Conservation (phyloP, 37 sponge, comb jelly and placozoan genomes). For the Cliona cf. orientalis region DNA sequence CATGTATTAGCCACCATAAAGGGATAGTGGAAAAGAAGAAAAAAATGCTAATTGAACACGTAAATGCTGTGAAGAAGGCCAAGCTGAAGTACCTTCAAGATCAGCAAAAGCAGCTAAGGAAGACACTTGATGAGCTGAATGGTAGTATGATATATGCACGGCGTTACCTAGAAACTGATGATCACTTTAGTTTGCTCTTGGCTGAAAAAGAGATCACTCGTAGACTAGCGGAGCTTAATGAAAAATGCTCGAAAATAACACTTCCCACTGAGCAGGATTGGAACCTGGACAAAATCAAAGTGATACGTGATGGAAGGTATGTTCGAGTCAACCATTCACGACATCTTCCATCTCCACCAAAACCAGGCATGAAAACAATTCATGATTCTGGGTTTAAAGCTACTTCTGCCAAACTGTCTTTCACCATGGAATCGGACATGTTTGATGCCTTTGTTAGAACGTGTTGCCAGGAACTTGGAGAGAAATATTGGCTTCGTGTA, state of each 20-base stretch:
- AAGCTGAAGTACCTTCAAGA: slow-evolving; percentile 47
- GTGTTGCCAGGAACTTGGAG: slow-evolving; percentile 50
- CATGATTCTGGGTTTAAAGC: slow-evolving; percentile 34
- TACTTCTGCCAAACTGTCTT: slow-evolving; percentile 16
- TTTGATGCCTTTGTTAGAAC: slow-evolving; percentile 30
- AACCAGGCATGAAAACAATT: slow-evolving; percentile 25
- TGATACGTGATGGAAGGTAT: slow-evolving; percentile 46
- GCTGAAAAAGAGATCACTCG: slow-evolving; percentile 43
- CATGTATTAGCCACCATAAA: slow-evolving; percentile 25
- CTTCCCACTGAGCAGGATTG: slow-evolving; percentile 48
- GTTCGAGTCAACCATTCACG: slow-evolving; percentile 18
- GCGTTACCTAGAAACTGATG: slow-evolving; percentile 36
- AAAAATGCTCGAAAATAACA: slow-evolving; percentile 47
- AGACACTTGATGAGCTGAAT: slow-evolving; percentile 29
- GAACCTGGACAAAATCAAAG: slow-evolving; percentile 54
- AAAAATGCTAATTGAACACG: slow-evolving; percentile 34
- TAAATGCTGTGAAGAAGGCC: slow-evolving; percentile 58
- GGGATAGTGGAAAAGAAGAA: slow-evolving; percentile 19
- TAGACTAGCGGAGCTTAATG: slow-evolving; percentile 52
- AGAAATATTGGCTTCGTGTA: slow-evolving; percentile 39
- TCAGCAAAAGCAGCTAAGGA: slow-evolving; percentile 43
- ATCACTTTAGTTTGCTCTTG: slow-evolving; percentile 41
- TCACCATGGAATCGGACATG: slow-evolving; percentile 35
- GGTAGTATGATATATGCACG: slow-evolving; percentile 7
- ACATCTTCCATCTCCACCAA: slow-evolving; percentile 4